Percentiles rank a stretch among this genome's conserved stretches.
phyloP scores from a whole-genome alignment of 2,888 invertebrate species.

The Erebia aethiops region DNA sequence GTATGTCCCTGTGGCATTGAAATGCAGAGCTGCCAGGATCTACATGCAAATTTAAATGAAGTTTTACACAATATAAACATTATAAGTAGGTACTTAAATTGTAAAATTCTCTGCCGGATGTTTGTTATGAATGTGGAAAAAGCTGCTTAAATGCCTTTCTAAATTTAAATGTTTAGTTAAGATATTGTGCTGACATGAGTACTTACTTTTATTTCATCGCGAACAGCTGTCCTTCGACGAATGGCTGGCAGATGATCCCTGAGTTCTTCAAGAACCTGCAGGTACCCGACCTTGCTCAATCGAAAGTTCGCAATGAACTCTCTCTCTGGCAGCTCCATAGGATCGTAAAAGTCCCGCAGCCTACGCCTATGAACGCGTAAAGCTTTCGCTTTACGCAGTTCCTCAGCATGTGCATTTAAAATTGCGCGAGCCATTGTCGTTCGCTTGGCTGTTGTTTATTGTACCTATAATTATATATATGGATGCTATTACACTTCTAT shows the following conservation, averaged over 20 bases:
- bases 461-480: no score
- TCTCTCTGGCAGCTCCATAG: not conserved
- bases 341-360: not conserved
- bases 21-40: constrained; percentile 1
- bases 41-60: not conserved
- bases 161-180: no score
- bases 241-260: not conserved
- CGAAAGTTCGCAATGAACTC: not conserved
- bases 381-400: not conserved
- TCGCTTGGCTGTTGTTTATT: no score
- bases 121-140: not conserved
- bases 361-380: not conserved
- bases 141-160: no score
- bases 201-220: not conserved
- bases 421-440: not conserved
- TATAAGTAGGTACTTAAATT: not conserved
- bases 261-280: not conserved
- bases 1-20: not conserved
- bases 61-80: not conserved
- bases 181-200: not conserved
- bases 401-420: not conserved
- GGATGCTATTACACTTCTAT: no score
- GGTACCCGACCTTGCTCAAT: not conserved
- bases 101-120: not conserved
- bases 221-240: not conserved